These are phyloP conservation scores for Nanger granti DNA, from an alignment of 2,113 vertebrate genomes.

Conservation along the genomic window DNA sequence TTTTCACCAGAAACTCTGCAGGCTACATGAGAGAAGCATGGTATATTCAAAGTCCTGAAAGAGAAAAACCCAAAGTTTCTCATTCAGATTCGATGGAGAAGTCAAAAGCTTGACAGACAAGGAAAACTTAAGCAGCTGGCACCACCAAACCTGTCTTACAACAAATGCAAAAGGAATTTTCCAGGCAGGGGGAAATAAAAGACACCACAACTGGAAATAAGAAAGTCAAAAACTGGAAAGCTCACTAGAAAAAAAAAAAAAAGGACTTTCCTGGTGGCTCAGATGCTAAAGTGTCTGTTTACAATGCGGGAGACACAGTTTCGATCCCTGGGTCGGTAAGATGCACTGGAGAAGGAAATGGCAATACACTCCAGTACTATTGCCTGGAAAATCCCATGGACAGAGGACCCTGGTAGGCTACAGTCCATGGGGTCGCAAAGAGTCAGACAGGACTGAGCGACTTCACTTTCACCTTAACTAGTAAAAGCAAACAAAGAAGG, in stretches of 20 bases:
- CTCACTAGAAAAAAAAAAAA: background rate
- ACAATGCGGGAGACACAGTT: fast-evolving
- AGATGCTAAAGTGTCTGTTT: fast-evolving
- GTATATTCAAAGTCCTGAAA: background rate
- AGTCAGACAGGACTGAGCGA: no score
- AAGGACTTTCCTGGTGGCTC: no score
- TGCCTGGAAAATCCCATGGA: no score
- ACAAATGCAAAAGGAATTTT: background rate
- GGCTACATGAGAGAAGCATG: background rate
- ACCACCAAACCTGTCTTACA: background rate
- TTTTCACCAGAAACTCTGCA: background rate
- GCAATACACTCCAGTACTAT: no score
- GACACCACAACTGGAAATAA: background rate
- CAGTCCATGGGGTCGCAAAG: no score
- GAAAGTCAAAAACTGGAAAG: background rate
- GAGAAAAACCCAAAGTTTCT: background rate
- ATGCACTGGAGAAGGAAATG: no score
- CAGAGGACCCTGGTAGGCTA: no score
- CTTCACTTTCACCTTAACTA: no score
- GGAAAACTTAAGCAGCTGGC: background rate
- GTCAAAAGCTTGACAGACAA: background rate
- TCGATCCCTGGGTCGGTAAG: no score
- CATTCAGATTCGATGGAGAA: background rate
- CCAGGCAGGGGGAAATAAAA: background rate
- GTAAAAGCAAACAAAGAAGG: no score